Conservation (phyloP, 1,140 invertebrate genomes). For the Euwallacea fornicatus region DNA sequence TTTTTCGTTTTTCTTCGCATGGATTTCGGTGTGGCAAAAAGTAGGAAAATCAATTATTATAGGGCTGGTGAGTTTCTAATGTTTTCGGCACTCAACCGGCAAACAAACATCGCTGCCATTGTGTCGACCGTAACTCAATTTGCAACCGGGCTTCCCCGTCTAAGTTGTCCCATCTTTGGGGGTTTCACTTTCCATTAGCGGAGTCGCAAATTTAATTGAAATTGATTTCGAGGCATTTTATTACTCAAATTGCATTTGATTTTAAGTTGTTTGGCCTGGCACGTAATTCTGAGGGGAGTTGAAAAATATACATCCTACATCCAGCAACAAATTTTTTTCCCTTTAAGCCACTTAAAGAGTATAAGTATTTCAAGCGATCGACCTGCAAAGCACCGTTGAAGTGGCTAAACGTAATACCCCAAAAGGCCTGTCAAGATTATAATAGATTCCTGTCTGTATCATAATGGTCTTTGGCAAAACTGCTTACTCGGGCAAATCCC, state of each 20-base stretch:
- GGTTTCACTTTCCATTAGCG: constrained; percentile 40
- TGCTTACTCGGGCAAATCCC: constrained; percentile 43
- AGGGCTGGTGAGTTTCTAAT: no score
- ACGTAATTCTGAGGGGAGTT: background rate
- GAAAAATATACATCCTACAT: background rate
- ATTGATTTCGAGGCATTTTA: constrained; percentile 24
- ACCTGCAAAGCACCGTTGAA: constrained; percentile 25
- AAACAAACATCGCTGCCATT: constrained; percentile 35
- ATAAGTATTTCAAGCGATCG: constrained; percentile 1
- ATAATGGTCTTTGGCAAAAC: constrained; percentile 49
- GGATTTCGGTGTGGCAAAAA: no score
- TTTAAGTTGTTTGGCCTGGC: constrained; percentile 24
- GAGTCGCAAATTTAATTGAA: constrained; percentile 29
- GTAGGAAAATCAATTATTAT: no score
- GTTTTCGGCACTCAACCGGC: background rate
- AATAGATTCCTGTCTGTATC: constrained; percentile 42
- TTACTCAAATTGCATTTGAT: constrained; percentile 22
- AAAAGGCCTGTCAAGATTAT: constrained; percentile 41
- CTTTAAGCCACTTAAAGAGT: constrained; percentile 8
- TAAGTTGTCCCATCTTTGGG: constrained; percentile 33
- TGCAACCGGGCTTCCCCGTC: constrained; percentile 35
- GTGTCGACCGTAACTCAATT: constrained; percentile 40
- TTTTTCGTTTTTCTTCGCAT: no score
- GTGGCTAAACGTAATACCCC: constrained; percentile 39
- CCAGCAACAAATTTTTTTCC: background rate